Base-by-base conservation (phyloP, 2,797 vertebrate genomes). In the Pachyuromys duprasi region DNA sequence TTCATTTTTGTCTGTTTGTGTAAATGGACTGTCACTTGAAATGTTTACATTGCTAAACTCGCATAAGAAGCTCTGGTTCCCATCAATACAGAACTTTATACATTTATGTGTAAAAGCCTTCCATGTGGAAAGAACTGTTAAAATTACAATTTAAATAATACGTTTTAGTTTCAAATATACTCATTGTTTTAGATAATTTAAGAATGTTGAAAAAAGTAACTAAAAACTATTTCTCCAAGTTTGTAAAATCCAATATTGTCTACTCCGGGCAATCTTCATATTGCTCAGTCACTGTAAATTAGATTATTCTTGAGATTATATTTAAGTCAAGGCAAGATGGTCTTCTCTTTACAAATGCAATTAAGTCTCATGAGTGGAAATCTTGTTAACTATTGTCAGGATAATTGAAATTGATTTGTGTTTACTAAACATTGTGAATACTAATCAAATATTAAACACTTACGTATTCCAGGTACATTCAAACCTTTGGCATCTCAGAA, bases 341-440 rank as follows among this genome's bases (percentile, higher is more conserved):
- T 96, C 96, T 96, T 97, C 95, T 95, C 96, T 94, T 98, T 96
- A 95, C 70, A 82, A 98, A 97, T 93, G 96, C 95, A 97, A 98
- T 98, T 98, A 97, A 95, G 92, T 96, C 95, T 98, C 97, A 95
- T 92, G 97, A 98, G 97, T 95, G 97, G 88, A 98, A 98, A 98
- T 97, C 95, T 97, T 95, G 97, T 98, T 98, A 98, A 98, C 98
- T 98, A 98, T 97, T 97, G 97, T 97, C 95, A 97, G 86, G 95
- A 97, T 98, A 98, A 98, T 98, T 97, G 97, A 97, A 98, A 98
- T 98, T 98, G 97, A 98, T 98, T 98, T 97, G 96, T 45, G 45
- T 96, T 93, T 97, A 95, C 96, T 96, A 97, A 98, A 96, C 75
- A 89, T 93, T 93, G 90, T 63, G 96, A 97, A 97, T 98, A 81